Evolutionary conservation across 2,888 invertebrate species (phyloP).

Genomic region (Machimus rusticus): DNA sequence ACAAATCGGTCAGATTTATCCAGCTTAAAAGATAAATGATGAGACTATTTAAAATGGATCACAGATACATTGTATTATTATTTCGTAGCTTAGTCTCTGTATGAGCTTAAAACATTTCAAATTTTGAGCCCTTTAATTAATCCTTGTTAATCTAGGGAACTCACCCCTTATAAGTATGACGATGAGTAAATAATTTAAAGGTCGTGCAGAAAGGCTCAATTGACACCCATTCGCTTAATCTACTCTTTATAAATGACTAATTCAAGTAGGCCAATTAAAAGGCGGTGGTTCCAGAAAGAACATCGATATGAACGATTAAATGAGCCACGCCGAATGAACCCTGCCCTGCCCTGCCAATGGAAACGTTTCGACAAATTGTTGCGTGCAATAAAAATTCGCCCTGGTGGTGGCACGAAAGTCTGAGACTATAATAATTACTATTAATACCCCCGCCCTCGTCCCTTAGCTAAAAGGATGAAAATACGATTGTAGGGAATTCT

Average conservation of each 20-base stretch:
- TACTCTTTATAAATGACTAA: not conserved
- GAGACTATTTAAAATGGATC: not conserved
- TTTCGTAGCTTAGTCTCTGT: not conserved
- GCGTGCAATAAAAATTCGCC: not conserved
- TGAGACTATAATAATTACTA: not conserved
- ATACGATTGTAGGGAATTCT: not conserved
- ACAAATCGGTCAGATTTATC: not conserved
- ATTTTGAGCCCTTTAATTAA: not conserved
- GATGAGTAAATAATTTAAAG: not conserved
- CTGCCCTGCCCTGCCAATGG: not conserved
- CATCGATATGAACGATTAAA: not conserved
- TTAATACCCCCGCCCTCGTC: not conserved
- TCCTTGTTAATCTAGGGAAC: not conserved
- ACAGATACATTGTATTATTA: not conserved
- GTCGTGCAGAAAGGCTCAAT: not conserved
- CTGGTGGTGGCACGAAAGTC: not conserved
- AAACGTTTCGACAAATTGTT: not conserved
- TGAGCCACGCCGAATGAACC: not conserved
- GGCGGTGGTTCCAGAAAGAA: not conserved
- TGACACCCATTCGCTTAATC: not conserved
- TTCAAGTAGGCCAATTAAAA: not conserved
- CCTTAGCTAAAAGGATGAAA: not conserved
- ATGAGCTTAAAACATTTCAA: not conserved
- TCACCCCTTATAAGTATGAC: not conserved
- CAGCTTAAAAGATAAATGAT: not conserved